A percentile compares a stretch with the other conserved stretches of the same genome.
Evolutionary conservation across 1,140 invertebrate genomes (phyloP).

Genomic region (Drosophila auraria): DNA sequence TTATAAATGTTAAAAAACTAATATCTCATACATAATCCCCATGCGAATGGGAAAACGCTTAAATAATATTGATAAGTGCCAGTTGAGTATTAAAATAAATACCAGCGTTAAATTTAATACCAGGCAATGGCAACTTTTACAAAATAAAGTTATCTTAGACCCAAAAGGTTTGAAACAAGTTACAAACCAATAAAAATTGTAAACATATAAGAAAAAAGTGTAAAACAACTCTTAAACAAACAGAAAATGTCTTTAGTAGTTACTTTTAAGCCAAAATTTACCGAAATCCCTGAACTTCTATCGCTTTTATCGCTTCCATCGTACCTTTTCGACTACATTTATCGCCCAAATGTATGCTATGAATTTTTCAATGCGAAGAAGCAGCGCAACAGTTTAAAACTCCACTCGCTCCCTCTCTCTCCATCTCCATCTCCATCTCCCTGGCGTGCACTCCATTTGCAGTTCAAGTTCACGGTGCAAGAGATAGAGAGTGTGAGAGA

Average conservation of each 20-base stretch:
- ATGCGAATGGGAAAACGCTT: no score
- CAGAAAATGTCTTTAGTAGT: neutral
- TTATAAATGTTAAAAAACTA: no score
- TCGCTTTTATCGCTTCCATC: neutral
- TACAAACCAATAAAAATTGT: no score
- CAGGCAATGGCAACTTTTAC: no score
- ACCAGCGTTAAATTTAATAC: no score
- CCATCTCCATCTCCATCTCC: neutral
- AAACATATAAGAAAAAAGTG: no score
- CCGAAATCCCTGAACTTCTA: neutral
- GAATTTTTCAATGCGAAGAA: conserved; percentile 15
- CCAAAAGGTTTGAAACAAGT: no score
- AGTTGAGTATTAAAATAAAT: no score
- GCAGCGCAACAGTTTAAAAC: conserved; percentile 37
- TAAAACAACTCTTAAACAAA: no score
- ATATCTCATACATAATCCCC: no score
- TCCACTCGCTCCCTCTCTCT: neutral
- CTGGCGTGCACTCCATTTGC: conserved; percentile 5
- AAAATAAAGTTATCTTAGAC: no score
- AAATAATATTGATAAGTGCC: no score
- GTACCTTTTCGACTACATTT: neutral
- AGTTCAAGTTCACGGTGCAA: conserved; percentile 10
- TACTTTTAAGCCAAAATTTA: neutral
- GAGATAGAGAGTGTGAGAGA: neutral
- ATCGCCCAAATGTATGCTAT: conserved; percentile 33